Percentiles rank a stretch among this genome's conserved stretches.
Conservation (phyloP, 2,113 vertebrate genomes). For the Lepidothrix coronata region DNA sequence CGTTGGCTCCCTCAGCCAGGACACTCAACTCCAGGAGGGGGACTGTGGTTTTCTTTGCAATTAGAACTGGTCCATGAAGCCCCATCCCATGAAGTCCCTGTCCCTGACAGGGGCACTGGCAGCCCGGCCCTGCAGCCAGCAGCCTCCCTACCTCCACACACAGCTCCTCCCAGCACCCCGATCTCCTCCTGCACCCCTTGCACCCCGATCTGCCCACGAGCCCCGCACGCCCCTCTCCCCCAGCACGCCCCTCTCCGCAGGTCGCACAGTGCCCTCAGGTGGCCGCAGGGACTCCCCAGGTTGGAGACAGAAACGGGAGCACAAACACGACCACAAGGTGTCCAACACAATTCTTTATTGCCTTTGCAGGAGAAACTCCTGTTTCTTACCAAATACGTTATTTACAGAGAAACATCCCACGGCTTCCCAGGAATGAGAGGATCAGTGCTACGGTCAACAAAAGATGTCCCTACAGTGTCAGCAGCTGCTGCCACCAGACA, state of each 20-base stretch:
- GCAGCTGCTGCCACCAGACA: background rate
- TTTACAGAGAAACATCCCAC: background rate
- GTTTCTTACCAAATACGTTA: rapidly evolving
- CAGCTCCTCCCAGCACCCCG: background rate
- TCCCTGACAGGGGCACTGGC: background rate
- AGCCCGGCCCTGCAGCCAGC: background rate
- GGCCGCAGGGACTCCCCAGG: rapidly evolving
- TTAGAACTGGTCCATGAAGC: background rate
- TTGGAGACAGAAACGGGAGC: rapidly evolving
- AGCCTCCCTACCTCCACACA: background rate
- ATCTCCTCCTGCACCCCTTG: too few species aligned
- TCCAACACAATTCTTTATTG: background rate
- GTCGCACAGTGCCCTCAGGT: background rate
- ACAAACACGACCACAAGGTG: rapidly evolving
- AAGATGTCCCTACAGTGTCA: background rate
- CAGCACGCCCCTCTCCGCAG: background rate
- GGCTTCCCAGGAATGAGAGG: rapidly evolving
- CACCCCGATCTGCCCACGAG: background rate
- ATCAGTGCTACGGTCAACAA: rapidly evolving
- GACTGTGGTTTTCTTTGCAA: background rate
- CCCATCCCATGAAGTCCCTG: rapidly evolving
- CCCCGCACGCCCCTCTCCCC: background rate
- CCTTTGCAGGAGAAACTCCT: background rate
- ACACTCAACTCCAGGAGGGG: background rate
- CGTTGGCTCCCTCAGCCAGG: background rate